Evolutionary conservation across 2,113 vertebrate genomes (phyloP).

Genomic region (Ornithorhynchus anatinus): DNA sequence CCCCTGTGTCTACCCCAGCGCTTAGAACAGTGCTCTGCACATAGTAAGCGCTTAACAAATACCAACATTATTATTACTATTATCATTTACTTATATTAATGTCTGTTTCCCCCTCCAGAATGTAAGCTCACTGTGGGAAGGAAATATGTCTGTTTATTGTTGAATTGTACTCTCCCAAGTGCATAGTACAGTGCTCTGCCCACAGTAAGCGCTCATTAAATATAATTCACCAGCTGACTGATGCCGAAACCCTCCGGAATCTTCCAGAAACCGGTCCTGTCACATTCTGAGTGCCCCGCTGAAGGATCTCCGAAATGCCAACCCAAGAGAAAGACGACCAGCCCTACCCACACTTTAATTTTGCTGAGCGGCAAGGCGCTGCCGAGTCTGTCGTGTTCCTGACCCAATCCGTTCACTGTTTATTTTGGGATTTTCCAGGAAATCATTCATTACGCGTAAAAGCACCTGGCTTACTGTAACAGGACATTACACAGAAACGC

Average conservation of each 20-base stretch:
- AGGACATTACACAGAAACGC: slow-evolving; percentile 53
- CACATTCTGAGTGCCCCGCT: fast-evolving
- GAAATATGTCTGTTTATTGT: too few relatives aligned
- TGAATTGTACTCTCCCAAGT: too few relatives aligned
- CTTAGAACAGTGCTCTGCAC: too few relatives aligned
- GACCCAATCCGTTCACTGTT: slow-evolving; percentile 62
- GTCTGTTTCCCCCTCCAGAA: too few relatives aligned
- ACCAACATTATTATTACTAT: too few relatives aligned
- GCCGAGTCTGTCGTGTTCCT: slow-evolving; percentile 27
- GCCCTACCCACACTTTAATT: slow-evolving; percentile 46
- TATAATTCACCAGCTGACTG: too few relatives aligned
- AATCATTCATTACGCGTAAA: slow-evolving; percentile 71
- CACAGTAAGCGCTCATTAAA: too few relatives aligned
- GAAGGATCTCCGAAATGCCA: neutral
- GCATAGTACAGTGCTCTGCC: too few relatives aligned
- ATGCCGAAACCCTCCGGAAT: neutral
- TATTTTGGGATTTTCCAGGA: slow-evolving; percentile 69
- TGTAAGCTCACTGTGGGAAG: too few relatives aligned
- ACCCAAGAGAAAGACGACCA: slow-evolving; percentile 22
- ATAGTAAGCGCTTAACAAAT: too few relatives aligned
- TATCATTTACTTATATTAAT: too few relatives aligned
- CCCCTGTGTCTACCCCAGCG: too few relatives aligned
- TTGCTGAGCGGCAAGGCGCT: slow-evolving; percentile 40
- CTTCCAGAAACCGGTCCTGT: neutral
- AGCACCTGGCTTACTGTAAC: slow-evolving; percentile 76